Conservation (phyloP, 2,888 invertebrate species). For the Chymomyza fuscimana region DNA sequence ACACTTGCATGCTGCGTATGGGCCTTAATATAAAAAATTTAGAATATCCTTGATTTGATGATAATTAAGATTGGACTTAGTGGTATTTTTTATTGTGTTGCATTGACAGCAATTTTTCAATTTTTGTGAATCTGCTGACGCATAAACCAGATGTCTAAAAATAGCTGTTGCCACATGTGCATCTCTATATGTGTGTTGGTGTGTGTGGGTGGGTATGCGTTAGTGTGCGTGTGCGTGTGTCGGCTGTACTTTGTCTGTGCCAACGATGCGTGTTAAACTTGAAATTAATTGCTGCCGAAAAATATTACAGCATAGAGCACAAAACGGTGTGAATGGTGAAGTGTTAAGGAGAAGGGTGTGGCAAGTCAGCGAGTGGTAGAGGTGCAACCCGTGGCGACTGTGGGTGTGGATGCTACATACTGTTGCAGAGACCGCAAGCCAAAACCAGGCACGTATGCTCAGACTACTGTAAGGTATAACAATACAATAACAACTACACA, state of each 20-base stretch:
- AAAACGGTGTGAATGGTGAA: conserved; percentile 13
- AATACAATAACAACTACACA: conserved; percentile 11
- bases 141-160: too few relatives aligned
- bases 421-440: conserved; percentile 52
- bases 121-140: too few relatives aligned
- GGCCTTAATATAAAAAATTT: too few relatives aligned
- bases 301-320: conserved; percentile 40
- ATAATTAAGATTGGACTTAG: too few relatives aligned
- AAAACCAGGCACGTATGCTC: conserved; percentile 62
- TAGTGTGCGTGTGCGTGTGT: conserved; percentile 14
- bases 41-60: too few relatives aligned
- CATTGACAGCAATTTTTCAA: too few relatives aligned
- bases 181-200: conserved; percentile 24
- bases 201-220: conserved; percentile 7
- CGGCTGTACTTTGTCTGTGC: conserved; percentile 22
- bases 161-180: neutral
- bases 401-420: conserved; percentile 41
- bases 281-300: conserved; percentile 72
- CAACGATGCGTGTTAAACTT: conserved; percentile 64
- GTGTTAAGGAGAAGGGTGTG: conserved; percentile 1
- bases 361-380: conserved; percentile 11
- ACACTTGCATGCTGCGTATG: too few relatives aligned
- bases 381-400: conserved; percentile 1
- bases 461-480: conserved; percentile 12
- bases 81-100: too few relatives aligned